A percentile compares a stretch with the other conserved stretches of the same genome.
Evolutionary conservation across 2,797 vertebrate species (phyloP).

Genomic region (Poeciliopsis turneri): DNA sequence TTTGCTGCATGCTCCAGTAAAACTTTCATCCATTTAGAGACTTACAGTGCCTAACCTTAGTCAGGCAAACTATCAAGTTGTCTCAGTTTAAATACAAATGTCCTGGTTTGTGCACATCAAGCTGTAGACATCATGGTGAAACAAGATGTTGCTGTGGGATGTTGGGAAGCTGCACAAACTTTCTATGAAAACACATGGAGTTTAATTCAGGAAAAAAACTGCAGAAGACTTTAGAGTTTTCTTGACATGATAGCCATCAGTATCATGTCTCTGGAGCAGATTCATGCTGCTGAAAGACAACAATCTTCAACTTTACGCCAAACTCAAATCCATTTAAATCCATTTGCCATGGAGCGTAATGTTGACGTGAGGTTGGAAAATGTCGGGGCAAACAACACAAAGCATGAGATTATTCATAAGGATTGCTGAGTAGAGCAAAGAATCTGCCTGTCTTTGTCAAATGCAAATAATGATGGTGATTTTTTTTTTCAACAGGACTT

Average conservation of each 20-base stretch:
- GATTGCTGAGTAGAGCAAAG: not conserved
- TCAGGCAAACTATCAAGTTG: not conserved
- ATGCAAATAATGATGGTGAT: not conserved
- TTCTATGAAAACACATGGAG: not conserved
- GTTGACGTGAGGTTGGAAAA: not conserved
- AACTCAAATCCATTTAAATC: not conserved
- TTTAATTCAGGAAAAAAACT: no score
- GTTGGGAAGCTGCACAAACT: not conserved
- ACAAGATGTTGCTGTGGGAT: no score
- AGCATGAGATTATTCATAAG: not conserved
- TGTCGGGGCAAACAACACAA: not conserved
- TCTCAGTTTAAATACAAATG: not conserved
- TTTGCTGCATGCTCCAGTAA: no score
- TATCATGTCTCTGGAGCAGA: not conserved
- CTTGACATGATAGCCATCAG: not conserved
- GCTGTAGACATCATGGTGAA: not conserved
- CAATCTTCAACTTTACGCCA: not conserved
- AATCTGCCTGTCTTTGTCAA: not conserved
- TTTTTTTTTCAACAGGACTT: not conserved
- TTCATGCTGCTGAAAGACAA: not conserved
- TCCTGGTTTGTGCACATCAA: not conserved
- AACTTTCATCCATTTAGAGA: not conserved
- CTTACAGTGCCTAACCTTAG: not conserved
- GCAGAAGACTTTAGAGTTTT: not conserved
- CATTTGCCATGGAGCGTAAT: no score